Conservation (phyloP, 2,888 invertebrate genomes). For the Chrysomela aeneicollis region DNA sequence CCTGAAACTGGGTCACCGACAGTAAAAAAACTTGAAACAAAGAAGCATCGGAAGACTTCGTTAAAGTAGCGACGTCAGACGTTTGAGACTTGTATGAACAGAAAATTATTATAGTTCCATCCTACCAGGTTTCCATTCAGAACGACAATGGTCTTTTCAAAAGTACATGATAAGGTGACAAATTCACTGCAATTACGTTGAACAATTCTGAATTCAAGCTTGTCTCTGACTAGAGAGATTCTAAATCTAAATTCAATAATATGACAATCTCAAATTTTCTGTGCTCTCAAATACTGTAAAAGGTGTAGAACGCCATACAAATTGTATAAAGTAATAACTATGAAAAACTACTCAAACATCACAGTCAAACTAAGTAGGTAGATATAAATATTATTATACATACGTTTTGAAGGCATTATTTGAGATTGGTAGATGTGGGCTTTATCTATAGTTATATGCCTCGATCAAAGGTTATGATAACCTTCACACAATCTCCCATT, state of each 20-base stretch:
- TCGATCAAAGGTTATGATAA: not conserved
- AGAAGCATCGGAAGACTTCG: too few species aligned
- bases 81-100: too few species aligned
- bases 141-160: too few species aligned
- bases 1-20: too few species aligned
- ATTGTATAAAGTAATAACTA: not conserved
- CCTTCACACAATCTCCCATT: too few species aligned
- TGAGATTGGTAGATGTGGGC: not conserved
- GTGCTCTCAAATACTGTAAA: constrained; percentile 2
- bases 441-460: not conserved
- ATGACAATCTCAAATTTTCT: not conserved
- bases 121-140: too few species aligned
- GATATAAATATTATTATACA: not conserved
- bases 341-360: not conserved
- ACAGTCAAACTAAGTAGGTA: constrained; percentile 7
- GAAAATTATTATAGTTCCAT: too few species aligned
- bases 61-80: too few species aligned
- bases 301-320: constrained; percentile 5
- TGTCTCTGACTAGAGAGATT: not conserved
- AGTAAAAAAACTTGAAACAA: too few species aligned
- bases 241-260: not conserved
- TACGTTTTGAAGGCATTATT: not conserved
- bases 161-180: too few species aligned
- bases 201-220: not conserved
- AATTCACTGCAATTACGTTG: too few species aligned